Base-by-base conservation (phyloP, 2,888 invertebrate species). In the Habrosyne pyritoides region DNA sequence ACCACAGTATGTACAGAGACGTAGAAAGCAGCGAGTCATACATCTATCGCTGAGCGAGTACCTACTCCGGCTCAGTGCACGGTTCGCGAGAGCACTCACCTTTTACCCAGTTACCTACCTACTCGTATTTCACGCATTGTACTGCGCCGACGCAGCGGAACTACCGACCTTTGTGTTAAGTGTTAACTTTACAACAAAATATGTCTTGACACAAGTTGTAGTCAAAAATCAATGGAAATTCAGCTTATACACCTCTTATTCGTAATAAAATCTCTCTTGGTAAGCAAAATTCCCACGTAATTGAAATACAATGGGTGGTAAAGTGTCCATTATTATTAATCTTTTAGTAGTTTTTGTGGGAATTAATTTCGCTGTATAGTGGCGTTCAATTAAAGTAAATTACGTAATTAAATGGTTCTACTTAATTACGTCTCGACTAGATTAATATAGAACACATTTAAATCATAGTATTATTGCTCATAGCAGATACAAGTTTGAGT, bases 31-130 rank as follows among this genome's bases (percentile, higher is more conserved):
- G 14, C 48, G 18, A 28, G 50, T 28, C 28, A 28, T 50, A 36
- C 36, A 49, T 47, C 28, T 28, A 50, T 21, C 28, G 14, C 26
- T 49, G 49, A 6, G 26, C 28, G 28, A 30, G 30, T 49, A 47
- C 22, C 47, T 49, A 33, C 42, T 42, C 42, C 18, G n/a, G 42
- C 42, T 42, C 42, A 18, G 18, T 55, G 53, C 53, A 36, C 56
- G 54, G 52, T 51, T 56, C 65, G 64, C 55, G 69, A 72, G 79
- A 73, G 69, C 81, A 78, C 74, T 81, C 80, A 81, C 80, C 82
- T 81, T 74, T 82, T 75, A 77, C 81, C 81, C 66, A 82, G 73
- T 80, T 79, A 81, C 75, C 76, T 74, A 75, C 60, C 77, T 73
- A 67, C 69, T 77, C 67, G 67, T 71, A 73, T 74, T 75, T 73